These are phyloP conservation scores for Barbus barbus DNA, from an alignment of 2,113 vertebrate species.

Conservation along the genomic window DNA sequence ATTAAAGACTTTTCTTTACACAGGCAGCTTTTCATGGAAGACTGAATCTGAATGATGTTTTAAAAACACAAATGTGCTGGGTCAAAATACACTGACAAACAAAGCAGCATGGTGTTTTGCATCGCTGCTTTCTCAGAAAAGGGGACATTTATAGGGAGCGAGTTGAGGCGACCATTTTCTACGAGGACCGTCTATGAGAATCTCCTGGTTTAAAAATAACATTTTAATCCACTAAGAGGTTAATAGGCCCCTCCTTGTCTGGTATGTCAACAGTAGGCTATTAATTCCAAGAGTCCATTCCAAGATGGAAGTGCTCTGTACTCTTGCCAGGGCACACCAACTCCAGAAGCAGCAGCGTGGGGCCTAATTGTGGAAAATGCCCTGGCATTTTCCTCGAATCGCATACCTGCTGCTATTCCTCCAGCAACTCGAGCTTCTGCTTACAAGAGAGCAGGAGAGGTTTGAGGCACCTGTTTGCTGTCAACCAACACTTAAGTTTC, in stretches of 20 bases:
- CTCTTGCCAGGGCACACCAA: slow-evolving; percentile 31
- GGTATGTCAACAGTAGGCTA: slow-evolving; percentile 57
- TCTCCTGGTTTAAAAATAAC: slow-evolving; percentile 56
- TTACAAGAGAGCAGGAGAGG: slow-evolving; percentile 41
- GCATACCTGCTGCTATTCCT: slow-evolving; percentile 49
- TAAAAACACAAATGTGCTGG: not conserved
- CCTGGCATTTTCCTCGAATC: slow-evolving; percentile 49
- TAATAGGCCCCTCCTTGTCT: slow-evolving; percentile 49
- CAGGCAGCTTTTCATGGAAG: not conserved
- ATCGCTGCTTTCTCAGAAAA: slow-evolving; percentile 11
- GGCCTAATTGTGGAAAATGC: slow-evolving; percentile 55
- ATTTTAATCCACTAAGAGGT: slow-evolving; percentile 56
- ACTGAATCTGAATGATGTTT: not conserved
- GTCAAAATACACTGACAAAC: slow-evolving; percentile 8
- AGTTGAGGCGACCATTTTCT: not conserved
- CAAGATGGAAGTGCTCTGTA: slow-evolving; percentile 36
- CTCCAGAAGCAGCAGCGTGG: slow-evolving; percentile 35
- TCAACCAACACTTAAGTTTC: slow-evolving; percentile 46
- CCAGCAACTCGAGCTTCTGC: slow-evolving; percentile 42
- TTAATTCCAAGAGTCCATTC: slow-evolving; percentile 52
- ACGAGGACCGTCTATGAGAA: slow-evolving; percentile 1
- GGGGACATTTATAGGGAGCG: not conserved
- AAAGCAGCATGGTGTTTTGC: slow-evolving; percentile 1
- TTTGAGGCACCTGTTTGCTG: slow-evolving; percentile 53
- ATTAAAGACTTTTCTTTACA: not conserved